Conservation (phyloP, 92 coral and sea anemone genomes). For the Isaurus tuberculatus region DNA sequence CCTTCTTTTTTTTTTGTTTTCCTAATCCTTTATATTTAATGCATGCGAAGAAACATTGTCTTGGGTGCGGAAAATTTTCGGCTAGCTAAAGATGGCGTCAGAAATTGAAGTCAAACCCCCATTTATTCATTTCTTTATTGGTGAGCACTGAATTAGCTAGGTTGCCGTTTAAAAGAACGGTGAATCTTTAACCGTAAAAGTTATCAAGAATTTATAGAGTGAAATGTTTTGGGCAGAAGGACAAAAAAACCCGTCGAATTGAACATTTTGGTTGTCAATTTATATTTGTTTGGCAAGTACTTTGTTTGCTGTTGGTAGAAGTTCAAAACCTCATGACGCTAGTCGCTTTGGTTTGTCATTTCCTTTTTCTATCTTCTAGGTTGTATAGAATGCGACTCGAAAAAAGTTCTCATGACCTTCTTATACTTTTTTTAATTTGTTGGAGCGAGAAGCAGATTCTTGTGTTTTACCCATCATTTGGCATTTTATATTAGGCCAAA, state of each 20-base stretch:
- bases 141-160: conserved; percentile 20
- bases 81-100: conserved; percentile 44
- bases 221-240: neutral
- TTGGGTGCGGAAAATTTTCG: conserved; percentile 26
- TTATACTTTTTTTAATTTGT: neutral
- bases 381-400: conserved; percentile 9
- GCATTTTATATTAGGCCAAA: too few relatives aligned
- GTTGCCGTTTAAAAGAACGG: conserved; percentile 11
- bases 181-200: neutral
- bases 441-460: neutral
- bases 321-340: conserved; percentile 47
- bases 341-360: conserved; percentile 54
- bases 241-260: neutral
- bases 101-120: conserved; percentile 37
- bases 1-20: neutral
- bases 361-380: neutral
- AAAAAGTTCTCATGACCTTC: conserved; percentile 19
- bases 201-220: conserved; percentile 1
- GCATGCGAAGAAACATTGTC: neutral
- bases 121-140: neutral
- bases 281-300: conserved; percentile 24
- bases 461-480: neutral
- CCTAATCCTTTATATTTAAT: neutral
- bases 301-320: conserved; percentile 18
- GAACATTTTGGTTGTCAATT: neutral